Base-by-base conservation (phyloP, 2,888 invertebrate genomes). In the Eupithecia centaureata region DNA sequence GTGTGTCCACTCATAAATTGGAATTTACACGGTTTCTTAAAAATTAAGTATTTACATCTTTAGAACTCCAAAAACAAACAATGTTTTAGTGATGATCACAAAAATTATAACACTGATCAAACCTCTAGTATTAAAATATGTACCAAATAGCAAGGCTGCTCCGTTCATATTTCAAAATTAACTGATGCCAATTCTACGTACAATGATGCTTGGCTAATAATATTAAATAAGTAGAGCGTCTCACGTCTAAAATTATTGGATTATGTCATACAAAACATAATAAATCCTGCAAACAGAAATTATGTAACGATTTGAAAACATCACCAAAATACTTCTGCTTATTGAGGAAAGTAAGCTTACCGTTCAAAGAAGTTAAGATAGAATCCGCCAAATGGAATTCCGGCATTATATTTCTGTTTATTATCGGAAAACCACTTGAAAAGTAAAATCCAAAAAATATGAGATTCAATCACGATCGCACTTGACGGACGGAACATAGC, bases 231-330 rank as follows among this genome's bases (percentile, higher is more conserved):
- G 82, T 84, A 85, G 87, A 83, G 77, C 84, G 84, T 76, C 77
- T 82, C 71, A 81, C 72, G 82, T 86, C 92, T 93, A 92, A 89
- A 93, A 93, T 90, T 91, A 89, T 87, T 89, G 82, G 85, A 85
- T 85, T 81, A 79, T 87, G 87, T 90, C 89, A 91, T 80, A 82
- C 77, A 81, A 81, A 81, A 81, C 79, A 80, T 79, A 79, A 82
- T 82, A 83, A 84, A 82, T 83, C 81, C 81, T 76, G 74, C 81
- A 87, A 87, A 88, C 79, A 82, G 78, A 81, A 89, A 90, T 93
- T 92, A 93, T 92, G 86, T 93, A 93, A 93, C 83, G 70, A 73
- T 63, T 51, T 70, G 65, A 67, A 71, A 61, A 66, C 71, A 71
- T 74, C 62, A 63, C 63, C 61, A 74, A 5, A 30, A 54, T 47